phyloP scores from a whole-genome alignment of 2,888 invertebrate species.

The Palloptera scutellata region DNA sequence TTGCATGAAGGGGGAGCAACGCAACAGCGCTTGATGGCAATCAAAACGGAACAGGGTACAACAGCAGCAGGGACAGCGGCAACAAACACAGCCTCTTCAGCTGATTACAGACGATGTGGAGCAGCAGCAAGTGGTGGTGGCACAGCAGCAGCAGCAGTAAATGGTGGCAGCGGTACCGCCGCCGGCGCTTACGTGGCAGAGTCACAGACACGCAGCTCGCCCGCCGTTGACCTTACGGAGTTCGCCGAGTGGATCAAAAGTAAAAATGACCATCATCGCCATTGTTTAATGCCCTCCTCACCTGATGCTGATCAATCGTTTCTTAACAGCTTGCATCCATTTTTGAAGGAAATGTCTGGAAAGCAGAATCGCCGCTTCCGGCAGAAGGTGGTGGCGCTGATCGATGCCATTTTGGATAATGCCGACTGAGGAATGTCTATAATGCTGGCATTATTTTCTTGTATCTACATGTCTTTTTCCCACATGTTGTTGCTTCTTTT shows the following conservation, averaged over 20 bases:
- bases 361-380: slow-evolving; percentile 59
- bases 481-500: too few species aligned
- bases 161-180: slow-evolving; percentile 8
- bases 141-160: slow-evolving; percentile 21
- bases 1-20: slow-evolving; percentile 39
- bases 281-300: slow-evolving; percentile 43
- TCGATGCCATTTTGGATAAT: slow-evolving; percentile 57
- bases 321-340: slow-evolving; percentile 58
- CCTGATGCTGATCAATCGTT: slow-evolving; percentile 59
- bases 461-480: too few species aligned
- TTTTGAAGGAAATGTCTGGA: slow-evolving; percentile 57
- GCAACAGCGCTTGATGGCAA: slow-evolving; percentile 32
- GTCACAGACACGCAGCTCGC: slow-evolving; percentile 33
- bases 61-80: slow-evolving; percentile 24
- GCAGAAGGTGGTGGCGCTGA: slow-evolving; percentile 56
- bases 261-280: slow-evolving; percentile 46
- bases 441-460: slow-evolving; percentile 5
- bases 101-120: slow-evolving; percentile 24
- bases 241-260: slow-evolving; percentile 56
- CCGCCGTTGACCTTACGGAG: slow-evolving; percentile 51
- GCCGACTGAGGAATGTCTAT: slow-evolving; percentile 38
- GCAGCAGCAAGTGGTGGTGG: slow-evolving; percentile 6
- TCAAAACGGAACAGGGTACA: slow-evolving; percentile 36
- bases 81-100: slow-evolving; percentile 6
- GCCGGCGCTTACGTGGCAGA: slow-evolving; percentile 27